A percentile compares a stretch with the other conserved stretches of the same genome.
phyloP scores from a whole-genome alignment of 2,113 vertebrate genomes.

The Chrysemys picta region DNA sequence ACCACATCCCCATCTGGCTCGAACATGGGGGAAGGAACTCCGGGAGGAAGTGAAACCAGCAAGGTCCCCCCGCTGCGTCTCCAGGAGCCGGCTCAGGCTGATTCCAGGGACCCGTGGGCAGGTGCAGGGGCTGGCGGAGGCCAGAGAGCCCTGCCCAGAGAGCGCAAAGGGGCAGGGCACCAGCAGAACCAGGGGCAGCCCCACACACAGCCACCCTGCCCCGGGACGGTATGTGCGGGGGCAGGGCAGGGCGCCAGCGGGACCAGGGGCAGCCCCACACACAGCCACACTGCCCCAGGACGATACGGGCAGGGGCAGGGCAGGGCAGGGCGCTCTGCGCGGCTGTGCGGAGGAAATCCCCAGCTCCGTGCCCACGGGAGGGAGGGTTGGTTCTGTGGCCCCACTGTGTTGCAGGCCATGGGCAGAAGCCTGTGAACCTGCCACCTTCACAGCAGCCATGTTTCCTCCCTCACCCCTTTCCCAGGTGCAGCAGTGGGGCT shows the following conservation, averaged over 20 bases:
- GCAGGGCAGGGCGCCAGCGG: too few species aligned
- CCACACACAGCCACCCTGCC: too few species aligned
- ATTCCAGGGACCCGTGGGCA: background rate
- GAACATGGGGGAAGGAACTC: rapidly evolving
- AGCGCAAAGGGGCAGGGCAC: background rate
- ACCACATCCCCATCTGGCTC: background rate
- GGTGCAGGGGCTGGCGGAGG: background rate
- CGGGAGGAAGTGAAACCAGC: background rate
- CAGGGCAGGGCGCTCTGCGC: rapidly evolving
- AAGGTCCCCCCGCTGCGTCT: background rate
- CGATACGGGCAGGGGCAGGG: rapidly evolving
- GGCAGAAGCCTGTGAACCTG: background rate
- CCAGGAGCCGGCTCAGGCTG: background rate
- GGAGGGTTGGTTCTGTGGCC: background rate
- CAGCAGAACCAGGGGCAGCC: too few species aligned
- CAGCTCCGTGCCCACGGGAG: rapidly evolving
- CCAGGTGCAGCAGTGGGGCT: background rate
- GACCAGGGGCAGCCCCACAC: too few species aligned
- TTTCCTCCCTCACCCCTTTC: background rate
- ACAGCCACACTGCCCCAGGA: background rate
- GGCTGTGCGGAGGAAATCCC: rapidly evolving
- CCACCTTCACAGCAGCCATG: background rate
- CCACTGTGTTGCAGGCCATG: background rate
- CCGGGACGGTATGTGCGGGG: rapidly evolving
- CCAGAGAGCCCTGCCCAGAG: background rate